Evolutionary conservation across 64 coral and sea anemone species (phyloP), one percentile per base, ranked within the genome.

Genomic region (Actinia tenebrosa): DNA sequence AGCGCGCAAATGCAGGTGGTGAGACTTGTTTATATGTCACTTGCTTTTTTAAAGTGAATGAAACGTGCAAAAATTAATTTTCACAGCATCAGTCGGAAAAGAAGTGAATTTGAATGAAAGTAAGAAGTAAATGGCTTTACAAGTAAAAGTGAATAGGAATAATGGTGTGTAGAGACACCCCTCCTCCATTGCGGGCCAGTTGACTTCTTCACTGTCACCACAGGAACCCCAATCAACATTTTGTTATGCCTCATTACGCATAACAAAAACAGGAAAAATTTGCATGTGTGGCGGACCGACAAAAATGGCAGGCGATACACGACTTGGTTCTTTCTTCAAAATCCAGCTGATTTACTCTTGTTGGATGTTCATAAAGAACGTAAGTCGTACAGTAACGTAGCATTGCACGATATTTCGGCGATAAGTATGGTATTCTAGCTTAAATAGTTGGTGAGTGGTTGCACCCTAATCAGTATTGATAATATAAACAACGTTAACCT

Each of bases 281-380:
- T 17, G 0, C 77, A 79, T 79, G 11, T 75, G 37, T 58, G 6
- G 16, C 63, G 63, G n/a, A 22, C 63, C n/a, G n/a, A 25, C 16
- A 42, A 79, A 78, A 79, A 79, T 79, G 77, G 77, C 77, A 79
- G 77, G 77, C 43, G 77, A 79, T 27, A 79, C 77, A 26, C 77
- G 77, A 45, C 45, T 79, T 79, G 77, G 45, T 44, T 79, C 77
- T 8, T 79, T 47, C 45, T 79, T 79, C 77, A 79, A 37, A 79
- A 44, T 42, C 18, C 77, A 79, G 20, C 37, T 42, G 22, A 16
- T 79, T 79, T 79, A 3, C 11, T 47, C 45, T 1, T 79, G 45
- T 45, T 79, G 42, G 77, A 79, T 66, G 77, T 47, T 79, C 42
- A 79, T 16, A 14, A 26, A 79, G 18, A 45, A 45, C 16, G 77